A percentile compares a stretch with the other conserved stretches of the same genome.
Conservation (phyloP, 2,888 invertebrate species). For the Leptinotarsa juncta region DNA sequence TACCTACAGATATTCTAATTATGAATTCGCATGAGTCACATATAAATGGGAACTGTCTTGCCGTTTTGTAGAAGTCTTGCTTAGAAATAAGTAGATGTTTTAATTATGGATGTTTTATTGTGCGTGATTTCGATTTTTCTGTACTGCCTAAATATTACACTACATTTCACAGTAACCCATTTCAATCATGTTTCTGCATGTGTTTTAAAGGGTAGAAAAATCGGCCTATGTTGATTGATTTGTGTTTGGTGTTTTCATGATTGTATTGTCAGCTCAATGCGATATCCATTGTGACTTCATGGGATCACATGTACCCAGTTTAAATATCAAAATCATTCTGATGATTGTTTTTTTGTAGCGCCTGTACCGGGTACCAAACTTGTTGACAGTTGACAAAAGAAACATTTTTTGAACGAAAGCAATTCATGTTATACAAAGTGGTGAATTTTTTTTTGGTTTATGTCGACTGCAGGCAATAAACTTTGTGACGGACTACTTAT, state of each 20-base stretch:
- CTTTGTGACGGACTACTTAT: no score
- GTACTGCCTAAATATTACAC: slow-evolving; percentile 55
- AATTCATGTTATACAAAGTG: no score
- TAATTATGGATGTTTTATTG: background rate
- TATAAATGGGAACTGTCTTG: background rate
- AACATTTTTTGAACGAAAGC: no score
- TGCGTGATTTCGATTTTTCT: slow-evolving; percentile 22
- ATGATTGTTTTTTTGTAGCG: no score
- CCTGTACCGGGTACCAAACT: no score
- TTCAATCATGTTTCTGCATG: slow-evolving; percentile 47
- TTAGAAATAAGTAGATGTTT: slow-evolving; percentile 3
- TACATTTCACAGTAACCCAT: slow-evolving; percentile 46
- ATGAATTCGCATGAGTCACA: background rate
- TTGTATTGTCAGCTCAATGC: background rate
- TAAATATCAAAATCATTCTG: no score
- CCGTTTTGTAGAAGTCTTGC: slow-evolving; percentile 7
- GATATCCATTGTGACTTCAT: no score
- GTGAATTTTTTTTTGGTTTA: no score
- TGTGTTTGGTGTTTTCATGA: background rate
- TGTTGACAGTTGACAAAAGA: no score
- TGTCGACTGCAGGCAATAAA: no score
- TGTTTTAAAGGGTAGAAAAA: slow-evolving; percentile 30
- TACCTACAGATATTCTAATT: no score
- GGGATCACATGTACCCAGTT: no score
- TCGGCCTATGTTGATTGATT: background rate